These are phyloP conservation scores for Bubalus kerabau DNA, from an alignment of 2,113 vertebrate species.

Conservation along the genomic window DNA sequence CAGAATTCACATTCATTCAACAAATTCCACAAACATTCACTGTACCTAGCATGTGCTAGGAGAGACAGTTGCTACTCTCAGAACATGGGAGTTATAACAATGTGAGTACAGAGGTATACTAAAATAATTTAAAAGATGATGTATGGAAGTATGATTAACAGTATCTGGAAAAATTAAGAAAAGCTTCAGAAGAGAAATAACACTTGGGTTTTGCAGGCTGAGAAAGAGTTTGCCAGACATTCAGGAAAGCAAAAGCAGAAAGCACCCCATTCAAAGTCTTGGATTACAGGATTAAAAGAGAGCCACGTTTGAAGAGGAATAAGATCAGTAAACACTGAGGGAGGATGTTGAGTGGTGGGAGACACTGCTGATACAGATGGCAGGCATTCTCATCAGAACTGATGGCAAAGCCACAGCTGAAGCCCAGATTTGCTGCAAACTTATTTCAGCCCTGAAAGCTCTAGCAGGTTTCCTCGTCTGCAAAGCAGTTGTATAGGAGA, in stretches of 20 bases:
- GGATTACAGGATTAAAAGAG: neutral
- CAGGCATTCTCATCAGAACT: neutral
- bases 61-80: neutral
- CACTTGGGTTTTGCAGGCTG: neutral
- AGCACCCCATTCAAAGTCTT: neutral
- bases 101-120: neutral
- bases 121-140: neutral
- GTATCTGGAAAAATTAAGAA: neutral
- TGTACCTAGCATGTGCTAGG: neutral
- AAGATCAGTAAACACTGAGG: neutral
- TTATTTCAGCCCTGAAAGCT: neutral
- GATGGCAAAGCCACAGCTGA: neutral
- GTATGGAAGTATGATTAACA: neutral
- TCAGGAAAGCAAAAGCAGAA: neutral
- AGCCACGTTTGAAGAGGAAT: neutral
- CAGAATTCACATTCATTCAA: neutral
- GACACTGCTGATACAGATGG: neutral
- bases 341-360: fast-evolving
- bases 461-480: neutral
- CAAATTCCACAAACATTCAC: neutral
- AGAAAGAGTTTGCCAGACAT: neutral
- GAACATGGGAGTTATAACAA: neutral
- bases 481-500: neutral
- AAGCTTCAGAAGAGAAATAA: neutral
- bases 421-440: neutral